phyloP scores from a whole-genome alignment of 92 coral and sea anemone genomes.

The Anthopleura xanthogrammica region DNA sequence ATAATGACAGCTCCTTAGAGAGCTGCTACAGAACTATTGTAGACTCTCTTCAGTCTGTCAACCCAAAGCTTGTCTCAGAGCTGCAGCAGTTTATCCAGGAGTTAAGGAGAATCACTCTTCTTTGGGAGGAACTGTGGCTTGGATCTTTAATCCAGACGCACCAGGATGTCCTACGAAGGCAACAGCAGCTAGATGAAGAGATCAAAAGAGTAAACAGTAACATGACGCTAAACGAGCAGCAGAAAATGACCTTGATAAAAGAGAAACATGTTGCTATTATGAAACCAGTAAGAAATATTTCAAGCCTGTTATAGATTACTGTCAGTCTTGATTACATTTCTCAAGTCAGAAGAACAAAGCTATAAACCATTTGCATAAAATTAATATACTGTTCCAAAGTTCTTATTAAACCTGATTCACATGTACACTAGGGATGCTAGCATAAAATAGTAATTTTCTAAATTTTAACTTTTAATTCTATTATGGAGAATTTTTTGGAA shows the following conservation, averaged over 20 bases:
- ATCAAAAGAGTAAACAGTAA: conserved; percentile 90
- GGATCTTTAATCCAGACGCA: conserved; percentile 96
- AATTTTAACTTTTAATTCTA: no score
- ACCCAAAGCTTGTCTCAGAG: conserved; percentile 81
- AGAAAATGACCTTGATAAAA: conserved; percentile 79
- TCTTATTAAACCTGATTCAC: no score
- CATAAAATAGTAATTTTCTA: no score
- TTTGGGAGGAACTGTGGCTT: conserved; percentile 98
- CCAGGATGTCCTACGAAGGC: conserved; percentile 89
- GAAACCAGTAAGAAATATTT: conserved; percentile 84
- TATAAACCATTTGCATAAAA: no score
- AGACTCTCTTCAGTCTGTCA: conserved; percentile 77
- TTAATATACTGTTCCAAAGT: no score
- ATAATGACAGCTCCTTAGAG: conserved; percentile 66
- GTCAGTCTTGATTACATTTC: neutral
- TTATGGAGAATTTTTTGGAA: no score
- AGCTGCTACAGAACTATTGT: conserved; percentile 91
- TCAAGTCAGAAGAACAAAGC: neutral
- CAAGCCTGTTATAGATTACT: neutral
- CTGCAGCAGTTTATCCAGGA: conserved; percentile 92
- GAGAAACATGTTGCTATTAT: conserved; percentile 94
- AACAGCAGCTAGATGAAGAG: conserved; percentile 92
- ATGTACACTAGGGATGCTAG: no score
- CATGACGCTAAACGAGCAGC: conserved; percentile 70
- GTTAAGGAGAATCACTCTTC: conserved; percentile 82